phyloP scores from a whole-genome alignment of 1,140 invertebrate species.

The Elysia chlorotica region DNA sequence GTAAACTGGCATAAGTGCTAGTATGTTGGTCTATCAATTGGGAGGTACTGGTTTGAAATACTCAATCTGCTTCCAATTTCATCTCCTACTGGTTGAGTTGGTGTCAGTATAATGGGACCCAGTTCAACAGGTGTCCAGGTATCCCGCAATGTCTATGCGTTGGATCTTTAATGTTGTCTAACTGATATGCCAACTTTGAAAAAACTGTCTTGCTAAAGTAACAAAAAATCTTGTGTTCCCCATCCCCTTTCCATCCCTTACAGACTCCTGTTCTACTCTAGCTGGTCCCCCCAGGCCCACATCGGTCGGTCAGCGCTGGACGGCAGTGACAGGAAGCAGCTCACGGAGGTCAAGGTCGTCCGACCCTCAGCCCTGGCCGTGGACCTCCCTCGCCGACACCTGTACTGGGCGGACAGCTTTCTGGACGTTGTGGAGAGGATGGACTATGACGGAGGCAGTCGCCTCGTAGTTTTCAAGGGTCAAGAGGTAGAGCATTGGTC shows the following conservation, averaged over 20 bases:
- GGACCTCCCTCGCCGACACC: conserved; percentile 73
- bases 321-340: conserved; percentile 72
- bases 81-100: not conserved
- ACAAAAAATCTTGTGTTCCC: no score
- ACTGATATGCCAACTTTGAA: no score
- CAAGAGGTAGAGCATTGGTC: no score
- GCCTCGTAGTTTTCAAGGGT: conserved; percentile 74
- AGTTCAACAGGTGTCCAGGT: no score
- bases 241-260: no score
- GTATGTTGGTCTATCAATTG: no score
- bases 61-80: no score
- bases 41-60: no score
- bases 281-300: conserved; percentile 69
- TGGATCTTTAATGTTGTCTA: no score
- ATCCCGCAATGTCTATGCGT: no score
- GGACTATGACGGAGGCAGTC: conserved; percentile 80
- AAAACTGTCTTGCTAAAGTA: no score
- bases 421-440: conserved; percentile 93
- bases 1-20: not conserved
- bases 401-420: conserved; percentile 69
- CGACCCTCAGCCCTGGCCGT: conserved; percentile 81
- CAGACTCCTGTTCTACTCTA: conserved; percentile 47
- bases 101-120: no score
- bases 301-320: conserved; percentile 90
- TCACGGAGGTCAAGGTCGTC: conserved; percentile 91